phyloP scores from a whole-genome alignment of 1,140 invertebrate species.

The Andrena cerasifolii region DNA sequence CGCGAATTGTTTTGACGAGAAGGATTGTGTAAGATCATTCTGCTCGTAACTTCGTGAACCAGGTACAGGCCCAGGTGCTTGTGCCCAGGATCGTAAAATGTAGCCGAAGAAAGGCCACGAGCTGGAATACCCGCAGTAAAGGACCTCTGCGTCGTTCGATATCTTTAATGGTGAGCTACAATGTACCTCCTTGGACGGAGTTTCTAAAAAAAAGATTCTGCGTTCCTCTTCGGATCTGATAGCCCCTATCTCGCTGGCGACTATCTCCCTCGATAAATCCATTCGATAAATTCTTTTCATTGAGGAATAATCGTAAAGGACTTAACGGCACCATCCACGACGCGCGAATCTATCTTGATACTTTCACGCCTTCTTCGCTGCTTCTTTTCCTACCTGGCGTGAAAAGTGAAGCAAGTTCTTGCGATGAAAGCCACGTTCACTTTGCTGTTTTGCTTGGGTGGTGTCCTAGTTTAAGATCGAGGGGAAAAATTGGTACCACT shows the following conservation, averaged over 20 bases:
- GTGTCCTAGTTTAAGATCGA: background rate
- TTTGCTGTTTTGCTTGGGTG: background rate
- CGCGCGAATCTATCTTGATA: constrained; percentile 23
- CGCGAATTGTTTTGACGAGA: background rate
- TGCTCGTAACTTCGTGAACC: background rate
- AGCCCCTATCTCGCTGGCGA: background rate
- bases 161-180: constrained; percentile 52
- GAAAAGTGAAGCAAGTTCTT: background rate
- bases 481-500: background rate
- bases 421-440: constrained; percentile 25
- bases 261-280: background rate
- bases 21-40: constrained; percentile 10
- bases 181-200: background rate
- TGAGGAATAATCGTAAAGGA: constrained; percentile 18
- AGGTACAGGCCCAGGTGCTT: constrained; percentile 24
- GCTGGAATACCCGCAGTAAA: constrained; percentile 44
- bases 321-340: constrained; percentile 27
- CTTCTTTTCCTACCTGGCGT: background rate
- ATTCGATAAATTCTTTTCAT: background rate
- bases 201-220: background rate
- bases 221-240: background rate
- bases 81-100: constrained; percentile 41
- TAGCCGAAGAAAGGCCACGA: background rate
- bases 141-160: constrained; percentile 33
- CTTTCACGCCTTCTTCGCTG: constrained; percentile 36